Conservation (phyloP, 2,888 invertebrate species). For the Hirtodrosophila cameraria region DNA sequence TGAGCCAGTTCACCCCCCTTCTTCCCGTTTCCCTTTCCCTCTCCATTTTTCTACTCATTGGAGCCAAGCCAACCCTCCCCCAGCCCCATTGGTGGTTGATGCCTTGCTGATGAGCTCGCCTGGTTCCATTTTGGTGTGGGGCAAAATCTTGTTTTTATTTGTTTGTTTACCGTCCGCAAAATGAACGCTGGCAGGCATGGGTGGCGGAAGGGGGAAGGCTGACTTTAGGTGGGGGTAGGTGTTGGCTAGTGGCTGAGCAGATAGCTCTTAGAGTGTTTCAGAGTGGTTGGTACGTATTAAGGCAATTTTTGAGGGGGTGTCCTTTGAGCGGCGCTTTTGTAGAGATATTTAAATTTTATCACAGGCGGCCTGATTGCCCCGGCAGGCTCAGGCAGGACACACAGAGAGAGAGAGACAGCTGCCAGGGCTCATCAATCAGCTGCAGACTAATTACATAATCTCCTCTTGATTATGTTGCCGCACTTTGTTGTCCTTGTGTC, state of each 20-base stretch:
- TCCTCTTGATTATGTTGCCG: conserved; percentile 83
- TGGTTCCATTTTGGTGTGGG: neutral
- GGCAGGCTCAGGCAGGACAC: conserved; percentile 17
- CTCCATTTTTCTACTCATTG: conserved; percentile 20
- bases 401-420: conserved; percentile 33
- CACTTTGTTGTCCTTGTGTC: conserved; percentile 54
- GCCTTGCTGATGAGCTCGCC: conserved; percentile 64
- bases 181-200: conserved; percentile 59
- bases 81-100: conserved; percentile 58
- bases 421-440: conserved; percentile 84
- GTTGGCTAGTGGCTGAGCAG: conserved; percentile 21
- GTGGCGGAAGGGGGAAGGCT: neutral
- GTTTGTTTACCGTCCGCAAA: conserved; percentile 79
- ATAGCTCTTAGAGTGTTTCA: conserved; percentile 22
- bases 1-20: conserved; percentile 45
- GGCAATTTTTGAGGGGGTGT: neutral
- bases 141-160: conserved; percentile 77
- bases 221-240: neutral
- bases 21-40: neutral
- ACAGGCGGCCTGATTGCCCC: conserved; percentile 68
- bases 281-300: conserved; percentile 5
- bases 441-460: conserved; percentile 84
- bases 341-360: conserved; percentile 75
- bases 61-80: neutral
- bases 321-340: conserved; percentile 35